Evolutionary conservation across 2,888 invertebrate species (phyloP), one percentile per base, ranked within the genome.

Genomic region (Drosophila cyrtoloma): DNA sequence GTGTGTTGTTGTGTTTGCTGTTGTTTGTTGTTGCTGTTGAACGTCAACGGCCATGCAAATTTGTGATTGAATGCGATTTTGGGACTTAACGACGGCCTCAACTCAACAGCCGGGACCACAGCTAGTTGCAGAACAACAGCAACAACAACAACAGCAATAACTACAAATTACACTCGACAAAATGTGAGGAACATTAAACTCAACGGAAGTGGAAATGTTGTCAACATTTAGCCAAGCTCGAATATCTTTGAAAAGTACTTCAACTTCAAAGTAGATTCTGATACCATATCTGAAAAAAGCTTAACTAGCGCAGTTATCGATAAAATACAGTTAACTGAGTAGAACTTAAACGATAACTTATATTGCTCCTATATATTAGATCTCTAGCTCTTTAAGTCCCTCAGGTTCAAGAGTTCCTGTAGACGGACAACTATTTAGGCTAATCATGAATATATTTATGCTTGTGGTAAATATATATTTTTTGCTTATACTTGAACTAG

Each of bases 1-100:
- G 68, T 33, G 26, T 53, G 72, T 19, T 70, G 68, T 10, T 69
- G 60, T 53, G 68, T 28, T 58, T 14, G 22, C 22, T 22, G 42
- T 42, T 44, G 44, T 50, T 12, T 50, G 71, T 12, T 68, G 53
- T 16, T 65, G 73, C 12, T 60, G 70, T 51, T 69, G 70, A 65
- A 81, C 79, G 82, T 84, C 84, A 89, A 72, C 84, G 68, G 71
- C 72, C 85, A 89, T 89, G 86, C 86, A 88, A 82, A 88, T 88
- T 90, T 47, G 47, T 47, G 47, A 47, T 47, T 84, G 79, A 84
- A 88, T 90, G 81, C 81, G 74, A 90, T 89, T 90, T 89, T 80
- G 78, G 88, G 89, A 86, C 84, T 89, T 84, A 90, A 79, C 81
- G 65, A 77, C 74, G 70, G 69, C 72, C 53, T 26, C 72, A 74